Evolutionary conservation across 2,113 vertebrate genomes (phyloP).

Genomic region (Athene noctua): DNA sequence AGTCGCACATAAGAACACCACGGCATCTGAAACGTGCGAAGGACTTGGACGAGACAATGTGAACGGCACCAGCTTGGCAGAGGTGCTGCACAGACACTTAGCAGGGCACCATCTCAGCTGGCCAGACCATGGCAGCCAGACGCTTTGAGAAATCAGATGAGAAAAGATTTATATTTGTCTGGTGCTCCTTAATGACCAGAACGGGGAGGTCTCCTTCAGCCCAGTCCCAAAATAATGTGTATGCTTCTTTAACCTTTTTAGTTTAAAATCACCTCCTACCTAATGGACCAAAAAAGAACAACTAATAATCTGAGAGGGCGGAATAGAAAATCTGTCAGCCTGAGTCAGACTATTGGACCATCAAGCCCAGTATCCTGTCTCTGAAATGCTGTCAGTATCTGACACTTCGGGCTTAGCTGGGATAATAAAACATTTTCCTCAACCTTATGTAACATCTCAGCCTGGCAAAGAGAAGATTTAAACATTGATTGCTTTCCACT

Average conservation of each 20-base stretch:
- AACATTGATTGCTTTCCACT: slow-evolving; percentile 67
- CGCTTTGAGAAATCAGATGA: neutral
- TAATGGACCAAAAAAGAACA: slow-evolving; percentile 53
- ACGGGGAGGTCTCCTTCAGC: neutral
- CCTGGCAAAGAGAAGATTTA: slow-evolving; percentile 63
- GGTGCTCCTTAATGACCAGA: neutral
- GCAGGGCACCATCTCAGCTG: neutral
- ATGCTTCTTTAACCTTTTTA: slow-evolving; percentile 56
- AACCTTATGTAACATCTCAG: slow-evolving; percentile 60
- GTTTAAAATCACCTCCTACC: slow-evolving; percentile 44
- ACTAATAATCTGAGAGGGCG: slow-evolving; percentile 50
- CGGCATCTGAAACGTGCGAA: neutral
- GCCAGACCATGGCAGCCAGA: neutral
- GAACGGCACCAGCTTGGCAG: neutral
- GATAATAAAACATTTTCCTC: slow-evolving; percentile 69
- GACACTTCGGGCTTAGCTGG: slow-evolving; percentile 50
- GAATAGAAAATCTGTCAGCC: slow-evolving; percentile 54
- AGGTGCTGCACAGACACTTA: neutral
- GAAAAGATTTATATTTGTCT: neutral
- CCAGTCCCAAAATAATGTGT: neutral
- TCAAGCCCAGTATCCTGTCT: slow-evolving; percentile 55
- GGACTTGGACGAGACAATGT: neutral
- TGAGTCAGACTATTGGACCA: slow-evolving; percentile 63
- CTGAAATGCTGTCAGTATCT: slow-evolving; percentile 55
- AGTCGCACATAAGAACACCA: neutral